These are phyloP conservation scores for Epizoanthus stellaris DNA, from an alignment of 92 coral and sea anemone genomes.

Conservation along the genomic window DNA sequence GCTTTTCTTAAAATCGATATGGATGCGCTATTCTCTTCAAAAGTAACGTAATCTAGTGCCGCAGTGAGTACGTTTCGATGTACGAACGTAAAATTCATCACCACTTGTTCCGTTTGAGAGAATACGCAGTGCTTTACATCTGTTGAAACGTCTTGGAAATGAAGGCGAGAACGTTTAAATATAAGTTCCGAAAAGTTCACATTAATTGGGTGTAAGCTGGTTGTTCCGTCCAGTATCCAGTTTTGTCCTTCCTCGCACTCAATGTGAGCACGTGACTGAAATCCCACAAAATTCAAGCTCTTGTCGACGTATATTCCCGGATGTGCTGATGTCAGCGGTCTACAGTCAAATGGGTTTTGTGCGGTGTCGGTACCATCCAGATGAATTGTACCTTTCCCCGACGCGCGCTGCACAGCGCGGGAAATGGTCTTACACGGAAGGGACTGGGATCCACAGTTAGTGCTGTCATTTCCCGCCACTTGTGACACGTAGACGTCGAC, in stretches of 20 bases:
- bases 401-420: slow-evolving; percentile 25
- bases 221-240: slow-evolving; percentile 45
- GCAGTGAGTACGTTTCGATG: neutral
- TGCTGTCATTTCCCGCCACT: slow-evolving; percentile 38
- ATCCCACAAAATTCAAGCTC: slow-evolving; percentile 37
- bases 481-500: slow-evolving; percentile 34
- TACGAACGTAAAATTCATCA: slow-evolving; percentile 10
- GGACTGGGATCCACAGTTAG: slow-evolving; percentile 36
- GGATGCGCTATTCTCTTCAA: slow-evolving; percentile 34
- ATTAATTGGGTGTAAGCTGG: neutral
- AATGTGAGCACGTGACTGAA: slow-evolving; percentile 38
- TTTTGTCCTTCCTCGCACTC: slow-evolving; percentile 17
- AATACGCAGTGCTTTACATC: slow-evolving; percentile 19
- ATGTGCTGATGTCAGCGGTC: slow-evolving; percentile 30
- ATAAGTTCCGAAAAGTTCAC: slow-evolving; percentile 41
- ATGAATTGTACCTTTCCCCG: slow-evolving; percentile 18
- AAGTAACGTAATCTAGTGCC: slow-evolving; percentile 24
- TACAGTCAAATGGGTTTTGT: slow-evolving; percentile 36
- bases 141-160: slow-evolving; percentile 34
- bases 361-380: slow-evolving; percentile 51
- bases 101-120: neutral
- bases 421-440: slow-evolving; percentile 46
- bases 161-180: slow-evolving; percentile 33
- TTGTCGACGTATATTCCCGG: slow-evolving; percentile 46
- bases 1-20: slow-evolving; percentile 15